A percentile compares a stretch with the other conserved stretches of the same genome.
Evolutionary conservation across 2,797 vertebrate genomes (phyloP).

Genomic region (Dromococcyx pavoninus): DNA sequence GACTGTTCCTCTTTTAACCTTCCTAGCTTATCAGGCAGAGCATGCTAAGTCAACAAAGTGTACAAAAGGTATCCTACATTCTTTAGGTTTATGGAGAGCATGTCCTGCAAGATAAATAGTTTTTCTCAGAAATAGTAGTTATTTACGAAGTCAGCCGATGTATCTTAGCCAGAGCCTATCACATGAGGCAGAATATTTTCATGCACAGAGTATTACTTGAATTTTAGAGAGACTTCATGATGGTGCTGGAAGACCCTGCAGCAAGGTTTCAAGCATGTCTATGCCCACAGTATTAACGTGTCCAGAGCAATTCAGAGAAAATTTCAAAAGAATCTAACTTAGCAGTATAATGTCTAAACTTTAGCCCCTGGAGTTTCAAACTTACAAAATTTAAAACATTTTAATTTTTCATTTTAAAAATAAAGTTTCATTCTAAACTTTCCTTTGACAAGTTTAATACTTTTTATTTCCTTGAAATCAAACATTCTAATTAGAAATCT

Average conservation of each 20-base stretch:
- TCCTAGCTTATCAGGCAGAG: not conserved
- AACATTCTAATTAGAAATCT: not conserved
- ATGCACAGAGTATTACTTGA: fast-evolving
- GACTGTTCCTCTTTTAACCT: not conserved
- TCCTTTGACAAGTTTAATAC: not conserved
- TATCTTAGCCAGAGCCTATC: not conserved
- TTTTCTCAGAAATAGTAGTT: not conserved
- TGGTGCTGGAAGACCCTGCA: not conserved
- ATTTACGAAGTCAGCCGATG: not conserved
- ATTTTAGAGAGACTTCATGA: not conserved
- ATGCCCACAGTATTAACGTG: not conserved
- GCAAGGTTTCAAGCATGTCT: not conserved
- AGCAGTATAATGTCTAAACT: not conserved
- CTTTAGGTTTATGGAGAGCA: not conserved
- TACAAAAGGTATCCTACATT: not conserved
- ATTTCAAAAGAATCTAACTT: not conserved
- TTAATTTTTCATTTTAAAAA: not conserved
- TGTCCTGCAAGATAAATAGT: not conserved
- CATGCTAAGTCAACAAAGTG: not conserved
- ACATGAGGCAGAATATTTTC: not conserved
- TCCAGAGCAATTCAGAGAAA: not conserved
- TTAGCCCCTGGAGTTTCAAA: not conserved
- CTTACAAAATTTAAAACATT: not conserved
- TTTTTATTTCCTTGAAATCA: not conserved
- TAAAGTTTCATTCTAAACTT: not conserved